phyloP scores from a whole-genome alignment of 1,140 invertebrate genomes.

The Pissodes strobi region DNA sequence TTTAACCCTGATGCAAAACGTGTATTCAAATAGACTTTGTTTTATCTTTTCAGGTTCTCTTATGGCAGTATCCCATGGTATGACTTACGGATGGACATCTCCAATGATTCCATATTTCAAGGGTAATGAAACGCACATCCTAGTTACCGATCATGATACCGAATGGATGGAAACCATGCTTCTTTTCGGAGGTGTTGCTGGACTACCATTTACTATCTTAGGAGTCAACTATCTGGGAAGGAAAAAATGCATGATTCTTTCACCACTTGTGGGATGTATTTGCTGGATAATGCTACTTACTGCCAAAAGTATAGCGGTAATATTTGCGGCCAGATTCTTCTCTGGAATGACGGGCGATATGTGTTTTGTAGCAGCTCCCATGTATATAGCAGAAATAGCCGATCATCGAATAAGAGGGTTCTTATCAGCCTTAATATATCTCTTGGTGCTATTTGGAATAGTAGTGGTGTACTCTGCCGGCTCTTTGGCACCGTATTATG shows the following conservation, averaged over 20 bases:
- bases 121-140: constrained; percentile 47
- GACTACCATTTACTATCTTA: constrained; percentile 60
- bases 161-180: constrained; percentile 66
- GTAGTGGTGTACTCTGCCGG: constrained; percentile 42
- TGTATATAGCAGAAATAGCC: constrained; percentile 50
- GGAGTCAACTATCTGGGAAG: constrained; percentile 67
- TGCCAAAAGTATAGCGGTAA: constrained; percentile 53
- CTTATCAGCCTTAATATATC: constrained; percentile 38
- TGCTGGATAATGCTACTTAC: constrained; percentile 66
- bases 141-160: constrained; percentile 42
- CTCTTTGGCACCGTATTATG: constrained; percentile 35
- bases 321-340: constrained; percentile 59
- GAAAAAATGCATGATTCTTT: constrained; percentile 62
- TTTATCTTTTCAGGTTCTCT: constrained; percentile 44
- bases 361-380: constrained; percentile 48
- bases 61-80: constrained; percentile 44
- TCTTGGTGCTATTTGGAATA: constrained; percentile 42
- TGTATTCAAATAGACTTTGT: too few relatives aligned
- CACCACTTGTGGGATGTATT: constrained; percentile 62
- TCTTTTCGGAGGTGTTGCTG: constrained; percentile 64
- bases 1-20: too few relatives aligned
- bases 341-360: constrained; percentile 44
- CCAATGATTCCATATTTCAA: constrained; percentile 62
- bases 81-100: constrained; percentile 63
- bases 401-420: constrained; percentile 44